phyloP scores from a whole-genome alignment of 2,113 vertebrate genomes.

The Anhinga anhinga region DNA sequence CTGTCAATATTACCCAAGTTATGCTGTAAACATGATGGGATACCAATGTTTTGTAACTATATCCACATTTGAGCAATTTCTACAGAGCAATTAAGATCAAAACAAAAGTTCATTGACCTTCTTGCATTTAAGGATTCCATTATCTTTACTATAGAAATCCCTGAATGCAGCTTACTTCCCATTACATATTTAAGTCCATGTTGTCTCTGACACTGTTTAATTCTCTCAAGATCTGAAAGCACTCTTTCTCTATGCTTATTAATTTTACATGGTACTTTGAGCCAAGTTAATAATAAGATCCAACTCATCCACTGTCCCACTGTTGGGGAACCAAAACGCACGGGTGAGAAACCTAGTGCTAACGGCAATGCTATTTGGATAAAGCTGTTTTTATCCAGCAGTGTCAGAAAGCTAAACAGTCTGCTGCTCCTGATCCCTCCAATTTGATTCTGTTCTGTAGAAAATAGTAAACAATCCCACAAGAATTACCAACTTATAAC shows the following conservation, averaged over 20 bases:
- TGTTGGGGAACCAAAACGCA: background rate
- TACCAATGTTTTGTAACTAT: background rate
- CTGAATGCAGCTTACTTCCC: background rate
- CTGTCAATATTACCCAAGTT: background rate
- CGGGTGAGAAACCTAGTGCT: background rate
- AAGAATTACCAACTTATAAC: background rate
- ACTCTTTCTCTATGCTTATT: background rate
- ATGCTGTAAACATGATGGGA: background rate
- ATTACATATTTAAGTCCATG: background rate
- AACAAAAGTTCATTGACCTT: background rate
- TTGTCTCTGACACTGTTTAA: background rate
- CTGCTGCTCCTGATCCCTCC: background rate
- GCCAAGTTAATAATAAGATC: background rate
- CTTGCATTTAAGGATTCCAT: background rate
- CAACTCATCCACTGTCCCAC: background rate
- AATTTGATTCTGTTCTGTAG: background rate
- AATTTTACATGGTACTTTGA: conserved; percentile 8
- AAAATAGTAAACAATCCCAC: background rate
- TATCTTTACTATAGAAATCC: conserved; percentile 3
- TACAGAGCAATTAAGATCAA: background rate
- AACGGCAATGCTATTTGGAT: background rate
- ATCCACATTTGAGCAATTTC: background rate
- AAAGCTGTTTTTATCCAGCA: background rate
- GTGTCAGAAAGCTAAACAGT: background rate
- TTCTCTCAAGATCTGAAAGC: background rate